Conservation (phyloP, 2,888 invertebrate genomes). For the Polia nebulosa region DNA sequence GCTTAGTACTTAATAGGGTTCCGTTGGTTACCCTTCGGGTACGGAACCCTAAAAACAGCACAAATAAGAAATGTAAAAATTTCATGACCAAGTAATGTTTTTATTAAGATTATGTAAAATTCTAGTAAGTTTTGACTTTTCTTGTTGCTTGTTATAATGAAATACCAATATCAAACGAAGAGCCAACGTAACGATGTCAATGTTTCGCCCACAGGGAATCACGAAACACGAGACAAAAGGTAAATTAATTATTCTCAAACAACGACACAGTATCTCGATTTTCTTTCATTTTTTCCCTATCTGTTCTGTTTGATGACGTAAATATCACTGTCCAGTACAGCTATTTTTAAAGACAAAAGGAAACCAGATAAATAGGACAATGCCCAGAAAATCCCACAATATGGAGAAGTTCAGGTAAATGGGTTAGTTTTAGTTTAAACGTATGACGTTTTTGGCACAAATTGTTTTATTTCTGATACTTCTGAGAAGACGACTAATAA, state of each 20-base stretch:
- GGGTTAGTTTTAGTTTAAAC: not conserved
- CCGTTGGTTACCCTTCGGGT: too few species aligned
- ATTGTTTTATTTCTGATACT: too few species aligned
- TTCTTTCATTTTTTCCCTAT: not conserved
- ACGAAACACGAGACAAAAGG: slow-evolving; percentile 31
- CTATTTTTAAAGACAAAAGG: not conserved
- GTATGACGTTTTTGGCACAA: too few species aligned
- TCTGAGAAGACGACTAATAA: too few species aligned
- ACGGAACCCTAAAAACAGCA: too few species aligned
- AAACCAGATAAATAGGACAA: not conserved
- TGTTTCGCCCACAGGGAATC: slow-evolving; percentile 29
- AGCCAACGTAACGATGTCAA: slow-evolving; percentile 8
- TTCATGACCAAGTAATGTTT: not conserved
- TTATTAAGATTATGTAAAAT: not conserved
- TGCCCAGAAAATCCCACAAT: not conserved
- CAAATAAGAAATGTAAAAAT: not conserved
- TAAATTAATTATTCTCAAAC: slow-evolving; percentile 28
- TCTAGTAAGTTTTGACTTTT: not conserved
- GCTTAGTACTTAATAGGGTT: too few species aligned
- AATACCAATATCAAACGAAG: not conserved
- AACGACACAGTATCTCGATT: slow-evolving; percentile 1
- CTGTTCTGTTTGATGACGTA: slow-evolving; percentile 11
- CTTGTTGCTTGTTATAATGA: slow-evolving; percentile 7
- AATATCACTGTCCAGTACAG: not conserved
- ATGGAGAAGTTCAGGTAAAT: too few species aligned